A percentile compares a stretch with the other conserved stretches of the same genome.
Evolutionary conservation across 2,113 vertebrate species (phyloP).

Genomic region (Pandion haliaetus): DNA sequence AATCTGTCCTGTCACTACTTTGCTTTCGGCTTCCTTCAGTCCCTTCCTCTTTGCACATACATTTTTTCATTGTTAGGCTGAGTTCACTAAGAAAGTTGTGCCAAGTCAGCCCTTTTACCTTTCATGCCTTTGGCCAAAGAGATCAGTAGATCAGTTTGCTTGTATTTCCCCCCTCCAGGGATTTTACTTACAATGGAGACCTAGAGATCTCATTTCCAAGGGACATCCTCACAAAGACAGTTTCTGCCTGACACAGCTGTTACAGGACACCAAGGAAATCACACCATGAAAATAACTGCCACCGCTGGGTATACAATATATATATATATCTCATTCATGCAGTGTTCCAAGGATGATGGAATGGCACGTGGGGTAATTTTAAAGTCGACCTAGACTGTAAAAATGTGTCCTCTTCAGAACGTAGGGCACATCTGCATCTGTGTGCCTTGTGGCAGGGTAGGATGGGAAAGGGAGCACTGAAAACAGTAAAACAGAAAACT

Average conservation of each 20-base stretch:
- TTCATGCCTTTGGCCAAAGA: neutral
- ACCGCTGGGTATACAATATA: neutral
- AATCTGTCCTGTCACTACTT: neutral
- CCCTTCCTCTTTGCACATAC: neutral
- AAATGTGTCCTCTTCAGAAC: neutral
- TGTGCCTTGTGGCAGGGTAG: neutral
- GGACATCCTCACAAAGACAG: neutral
- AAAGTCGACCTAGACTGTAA: neutral
- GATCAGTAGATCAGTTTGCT: neutral
- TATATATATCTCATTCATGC: neutral
- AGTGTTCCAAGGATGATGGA: neutral
- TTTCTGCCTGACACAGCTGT: constrained; percentile 21
- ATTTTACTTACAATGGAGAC: neutral
- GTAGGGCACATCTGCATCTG: neutral
- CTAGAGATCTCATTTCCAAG: neutral
- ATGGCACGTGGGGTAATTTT: neutral
- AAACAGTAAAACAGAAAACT: neutral
- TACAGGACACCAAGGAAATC: neutral
- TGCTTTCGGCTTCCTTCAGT: neutral
- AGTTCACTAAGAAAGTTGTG: neutral
- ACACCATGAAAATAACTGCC: neutral
- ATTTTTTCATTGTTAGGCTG: neutral
- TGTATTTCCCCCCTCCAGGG: neutral
- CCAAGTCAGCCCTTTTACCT: neutral
- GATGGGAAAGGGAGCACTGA: neutral